These are phyloP conservation scores for Dendroctonus valens DNA, from an alignment of 1,140 invertebrate genomes.

Conservation along the genomic window DNA sequence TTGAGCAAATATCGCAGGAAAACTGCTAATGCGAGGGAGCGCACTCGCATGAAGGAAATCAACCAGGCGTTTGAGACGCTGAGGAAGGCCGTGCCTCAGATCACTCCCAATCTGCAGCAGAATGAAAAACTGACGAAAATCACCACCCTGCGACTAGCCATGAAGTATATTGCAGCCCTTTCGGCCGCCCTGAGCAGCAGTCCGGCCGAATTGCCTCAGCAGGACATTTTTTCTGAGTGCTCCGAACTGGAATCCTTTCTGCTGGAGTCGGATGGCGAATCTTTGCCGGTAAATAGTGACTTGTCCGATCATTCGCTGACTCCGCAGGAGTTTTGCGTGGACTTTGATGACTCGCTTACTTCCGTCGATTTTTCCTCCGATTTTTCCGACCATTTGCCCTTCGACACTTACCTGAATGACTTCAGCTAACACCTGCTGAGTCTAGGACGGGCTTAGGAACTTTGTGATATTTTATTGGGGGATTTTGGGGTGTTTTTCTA, in stretches of 20 bases:
- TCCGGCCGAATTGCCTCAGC: slow-evolving; percentile 27
- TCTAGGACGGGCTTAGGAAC: no score
- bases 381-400: slow-evolving; percentile 43
- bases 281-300: slow-evolving; percentile 45
- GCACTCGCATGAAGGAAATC: slow-evolving; percentile 84
- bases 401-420: slow-evolving; percentile 44
- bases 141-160: slow-evolving; percentile 79
- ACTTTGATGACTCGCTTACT: slow-evolving; percentile 44
- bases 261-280: slow-evolving; percentile 48
- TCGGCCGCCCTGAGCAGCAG: slow-evolving; percentile 48
- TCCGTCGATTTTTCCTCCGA: slow-evolving; percentile 45
- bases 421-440: slow-evolving; percentile 40
- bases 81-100: slow-evolving; percentile 68
- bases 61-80: slow-evolving; percentile 83
- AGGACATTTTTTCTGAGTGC: slow-evolving; percentile 44
- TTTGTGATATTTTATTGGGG: no score
- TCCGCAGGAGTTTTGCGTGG: slow-evolving; percentile 44
- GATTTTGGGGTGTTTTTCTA: no score
- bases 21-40: slow-evolving; percentile 84
- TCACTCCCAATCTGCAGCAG: slow-evolving; percentile 51
- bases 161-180: slow-evolving; percentile 81
- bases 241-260: slow-evolving; percentile 47
- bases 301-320: slow-evolving; percentile 47
- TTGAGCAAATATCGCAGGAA: slow-evolving; percentile 86
- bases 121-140: slow-evolving; percentile 86